phyloP scores from a whole-genome alignment of 2,888 invertebrate genomes.

The Poecilobothrus nobilitatus region DNA sequence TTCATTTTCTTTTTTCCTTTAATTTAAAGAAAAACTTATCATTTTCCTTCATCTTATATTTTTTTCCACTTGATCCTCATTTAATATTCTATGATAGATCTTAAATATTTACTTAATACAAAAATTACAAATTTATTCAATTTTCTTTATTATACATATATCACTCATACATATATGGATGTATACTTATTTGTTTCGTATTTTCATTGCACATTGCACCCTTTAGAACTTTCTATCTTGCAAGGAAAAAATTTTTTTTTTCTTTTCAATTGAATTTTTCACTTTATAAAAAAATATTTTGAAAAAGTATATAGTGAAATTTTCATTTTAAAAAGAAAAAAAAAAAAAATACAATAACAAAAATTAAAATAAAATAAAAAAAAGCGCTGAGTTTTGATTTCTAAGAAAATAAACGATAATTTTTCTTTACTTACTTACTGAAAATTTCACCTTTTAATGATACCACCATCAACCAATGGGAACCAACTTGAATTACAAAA shows the following conservation, averaged over 20 bases:
- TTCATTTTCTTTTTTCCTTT: no score
- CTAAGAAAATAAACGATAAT: not conserved
- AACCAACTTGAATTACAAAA: no score
- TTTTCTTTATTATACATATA: not conserved
- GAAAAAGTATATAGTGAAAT: not conserved
- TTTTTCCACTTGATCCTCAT: no score
- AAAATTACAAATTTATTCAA: constrained; percentile 6
- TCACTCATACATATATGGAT: no score
- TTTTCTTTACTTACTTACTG: not conserved
- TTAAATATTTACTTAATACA: constrained; percentile 2
- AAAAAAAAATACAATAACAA: not conserved
- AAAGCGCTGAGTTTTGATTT: not conserved
- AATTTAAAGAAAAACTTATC: no score
- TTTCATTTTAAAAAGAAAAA: not conserved
- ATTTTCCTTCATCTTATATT: no score
- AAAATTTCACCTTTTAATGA: not conserved
- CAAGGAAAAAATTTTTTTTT: not conserved
- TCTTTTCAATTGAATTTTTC: not conserved
- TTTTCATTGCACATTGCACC: no score
- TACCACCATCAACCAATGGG: no score
- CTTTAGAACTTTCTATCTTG: no score
- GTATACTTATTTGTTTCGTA: no score
- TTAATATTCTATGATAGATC: not conserved
- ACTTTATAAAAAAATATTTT: no score
- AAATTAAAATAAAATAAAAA: not conserved